These are phyloP conservation scores for Platichthys flesus DNA, from an alignment of 2,113 vertebrate species.

Conservation along the genomic window DNA sequence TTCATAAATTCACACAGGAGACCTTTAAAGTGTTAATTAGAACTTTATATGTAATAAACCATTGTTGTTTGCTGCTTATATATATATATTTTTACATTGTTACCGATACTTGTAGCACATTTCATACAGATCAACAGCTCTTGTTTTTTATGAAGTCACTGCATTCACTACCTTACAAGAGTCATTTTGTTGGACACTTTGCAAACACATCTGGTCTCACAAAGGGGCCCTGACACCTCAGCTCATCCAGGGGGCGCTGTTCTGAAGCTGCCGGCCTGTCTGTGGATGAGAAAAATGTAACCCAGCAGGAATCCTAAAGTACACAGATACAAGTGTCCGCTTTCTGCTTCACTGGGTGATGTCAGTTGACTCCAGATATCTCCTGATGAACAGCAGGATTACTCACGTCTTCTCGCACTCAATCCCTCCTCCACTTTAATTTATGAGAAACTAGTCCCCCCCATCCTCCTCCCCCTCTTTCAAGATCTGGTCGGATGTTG, in stretches of 20 bases:
- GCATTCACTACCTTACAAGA: not conserved
- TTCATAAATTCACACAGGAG: too few relatives aligned
- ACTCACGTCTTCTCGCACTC: not conserved
- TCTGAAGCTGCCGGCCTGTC: not conserved
- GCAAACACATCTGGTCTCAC: not conserved
- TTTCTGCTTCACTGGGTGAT: slow-evolving; percentile 9
- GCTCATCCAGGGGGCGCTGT: slow-evolving; percentile 15
- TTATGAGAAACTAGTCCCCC: slow-evolving; percentile 28
- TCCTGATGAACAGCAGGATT: slow-evolving; percentile 30
- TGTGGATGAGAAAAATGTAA: not conserved
- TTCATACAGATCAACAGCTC: not conserved
- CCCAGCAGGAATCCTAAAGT: not conserved
- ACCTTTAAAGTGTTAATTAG: too few relatives aligned
- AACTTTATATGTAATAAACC: too few relatives aligned
- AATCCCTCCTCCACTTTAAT: slow-evolving; percentile 36
- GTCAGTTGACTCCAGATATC: slow-evolving; percentile 12
- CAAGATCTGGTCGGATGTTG: slow-evolving; percentile 67
- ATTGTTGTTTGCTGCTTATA: not conserved
- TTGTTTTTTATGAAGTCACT: too few relatives aligned
- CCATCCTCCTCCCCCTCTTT: not conserved
- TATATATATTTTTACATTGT: not conserved
- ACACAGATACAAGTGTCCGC: slow-evolving; percentile 9
- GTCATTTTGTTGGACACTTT: slow-evolving; percentile 2
- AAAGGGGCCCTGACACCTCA: not conserved
- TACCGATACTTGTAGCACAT: not conserved